These are phyloP conservation scores for Caerostris darwini DNA, from an alignment of 1,140 invertebrate genomes.

Conservation along the genomic window DNA sequence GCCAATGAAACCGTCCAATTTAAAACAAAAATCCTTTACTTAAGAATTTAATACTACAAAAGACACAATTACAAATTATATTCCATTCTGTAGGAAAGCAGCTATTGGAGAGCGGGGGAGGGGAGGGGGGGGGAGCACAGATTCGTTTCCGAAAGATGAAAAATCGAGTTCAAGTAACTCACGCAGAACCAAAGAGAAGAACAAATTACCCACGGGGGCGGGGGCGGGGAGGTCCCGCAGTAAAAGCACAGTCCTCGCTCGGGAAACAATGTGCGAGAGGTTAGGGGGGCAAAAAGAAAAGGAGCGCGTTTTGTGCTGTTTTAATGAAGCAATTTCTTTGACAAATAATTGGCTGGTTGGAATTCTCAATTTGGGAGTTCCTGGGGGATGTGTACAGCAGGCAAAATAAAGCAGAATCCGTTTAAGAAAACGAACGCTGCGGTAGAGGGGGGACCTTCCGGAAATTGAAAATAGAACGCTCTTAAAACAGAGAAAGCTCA, in stretches of 20 bases:
- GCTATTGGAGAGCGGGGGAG: neutral
- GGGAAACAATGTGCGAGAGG: slow-evolving; percentile 41
- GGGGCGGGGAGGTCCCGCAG: neutral
- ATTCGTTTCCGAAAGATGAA: neutral
- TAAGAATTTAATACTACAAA: neutral
- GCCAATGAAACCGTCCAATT: neutral
- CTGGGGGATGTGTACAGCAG: slow-evolving; percentile 54
- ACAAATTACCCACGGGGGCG: slow-evolving; percentile 5
- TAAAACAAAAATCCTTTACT: slow-evolving; percentile 17
- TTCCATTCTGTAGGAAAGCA: neutral
- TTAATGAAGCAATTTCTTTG: slow-evolving; percentile 76
- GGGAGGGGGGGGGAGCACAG: neutral
- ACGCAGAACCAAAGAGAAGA: neutral
- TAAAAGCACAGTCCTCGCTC: slow-evolving; percentile 26
- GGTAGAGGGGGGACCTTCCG: slow-evolving; percentile 25
- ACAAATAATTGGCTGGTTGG: slow-evolving; percentile 71
- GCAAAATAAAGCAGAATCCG: slow-evolving; percentile 73
- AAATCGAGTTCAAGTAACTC: slow-evolving; percentile 52
- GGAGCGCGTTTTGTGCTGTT: slow-evolving; percentile 56
- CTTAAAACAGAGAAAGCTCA: neutral
- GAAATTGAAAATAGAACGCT: slow-evolving; percentile 53
- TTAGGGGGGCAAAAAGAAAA: neutral
- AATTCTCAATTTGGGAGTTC: slow-evolving; percentile 62
- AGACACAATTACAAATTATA: slow-evolving; percentile 6
- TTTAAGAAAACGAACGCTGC: slow-evolving; percentile 73